A percentile compares a stretch with the other conserved stretches of the same genome.
Evolutionary conservation across 1,140 invertebrate species (phyloP).

Genomic region (Danaus melanippus): DNA sequence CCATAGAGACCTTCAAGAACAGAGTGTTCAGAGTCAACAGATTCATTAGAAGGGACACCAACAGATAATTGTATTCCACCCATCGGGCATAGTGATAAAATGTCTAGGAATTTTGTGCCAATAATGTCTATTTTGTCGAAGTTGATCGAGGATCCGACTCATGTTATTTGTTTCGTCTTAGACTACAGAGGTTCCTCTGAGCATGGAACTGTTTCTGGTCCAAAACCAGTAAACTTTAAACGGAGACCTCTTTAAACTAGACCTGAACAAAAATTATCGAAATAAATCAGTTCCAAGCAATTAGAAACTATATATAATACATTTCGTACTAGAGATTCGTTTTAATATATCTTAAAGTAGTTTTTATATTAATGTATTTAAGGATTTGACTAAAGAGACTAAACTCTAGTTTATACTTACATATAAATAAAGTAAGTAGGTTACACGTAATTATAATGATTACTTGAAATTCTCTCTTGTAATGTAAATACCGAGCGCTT

Average conservation of each 20-base stretch:
- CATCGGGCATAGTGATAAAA: slow-evolving; percentile 3
- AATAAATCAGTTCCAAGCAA: too few relatives aligned
- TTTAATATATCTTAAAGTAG: too few relatives aligned
- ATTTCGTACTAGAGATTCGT: too few relatives aligned
- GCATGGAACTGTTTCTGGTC: too few relatives aligned
- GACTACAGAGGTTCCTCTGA: too few relatives aligned
- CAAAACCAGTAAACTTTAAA: too few relatives aligned
- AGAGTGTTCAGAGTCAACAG: slow-evolving; percentile 55
- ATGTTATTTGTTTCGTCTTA: too few relatives aligned
- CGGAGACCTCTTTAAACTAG: too few relatives aligned
- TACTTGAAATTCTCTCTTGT: slow-evolving; percentile 19
- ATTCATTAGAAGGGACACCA: slow-evolving; percentile 48
- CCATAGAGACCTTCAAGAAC: slow-evolving; percentile 54
- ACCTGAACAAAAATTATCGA: too few relatives aligned
- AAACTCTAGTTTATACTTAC: slow-evolving; percentile 14
- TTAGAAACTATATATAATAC: too few relatives aligned
- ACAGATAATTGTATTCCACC: slow-evolving; percentile 47
- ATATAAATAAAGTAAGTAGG: slow-evolving; percentile 15
- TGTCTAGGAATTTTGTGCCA: slow-evolving; percentile 14
- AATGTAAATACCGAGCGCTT: slow-evolving; percentile 43
- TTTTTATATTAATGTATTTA: slow-evolving; percentile 11
- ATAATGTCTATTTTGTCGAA: slow-evolving; percentile 2
- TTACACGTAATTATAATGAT: slow-evolving; percentile 15
- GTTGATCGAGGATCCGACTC: too few relatives aligned
- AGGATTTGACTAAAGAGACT: slow-evolving; percentile 25